Conservation (phyloP, 2,797 vertebrate genomes). For the Notoglanidium macrostoma region DNA sequence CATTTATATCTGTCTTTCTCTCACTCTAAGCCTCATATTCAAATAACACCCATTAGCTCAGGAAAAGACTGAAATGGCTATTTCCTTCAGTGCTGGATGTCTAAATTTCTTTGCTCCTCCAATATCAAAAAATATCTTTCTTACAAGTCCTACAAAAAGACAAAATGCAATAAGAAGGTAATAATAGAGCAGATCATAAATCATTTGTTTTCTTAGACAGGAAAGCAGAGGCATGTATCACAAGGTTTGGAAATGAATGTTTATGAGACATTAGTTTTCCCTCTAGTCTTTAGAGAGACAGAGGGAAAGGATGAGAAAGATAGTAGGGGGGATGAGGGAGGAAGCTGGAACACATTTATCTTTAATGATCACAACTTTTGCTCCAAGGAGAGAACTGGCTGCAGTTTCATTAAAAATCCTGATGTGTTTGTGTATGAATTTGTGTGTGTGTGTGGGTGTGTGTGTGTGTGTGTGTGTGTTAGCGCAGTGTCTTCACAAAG, state of each 20-base stretch:
- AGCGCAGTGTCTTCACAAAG: constrained; percentile 57
- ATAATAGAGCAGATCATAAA: constrained; percentile 32
- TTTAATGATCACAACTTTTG: constrained; percentile 72
- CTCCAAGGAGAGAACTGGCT: constrained; percentile 58
- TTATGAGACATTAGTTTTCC: constrained; percentile 47
- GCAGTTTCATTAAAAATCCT: constrained; percentile 64
- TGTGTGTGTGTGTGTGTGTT: constrained; percentile 6
- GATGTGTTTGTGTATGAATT: constrained; percentile 17
- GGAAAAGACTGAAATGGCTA: constrained; percentile 2
- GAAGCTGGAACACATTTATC: constrained; percentile 69
- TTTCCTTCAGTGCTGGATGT: constrained; percentile 12
- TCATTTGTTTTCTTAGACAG: constrained; percentile 39
- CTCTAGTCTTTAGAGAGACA: constrained; percentile 7
- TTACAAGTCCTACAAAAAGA: constrained; percentile 8
- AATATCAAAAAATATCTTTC: neutral
- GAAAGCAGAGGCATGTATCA: constrained; percentile 43
- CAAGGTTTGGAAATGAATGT: constrained; percentile 49
- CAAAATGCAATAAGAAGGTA: constrained; percentile 3
- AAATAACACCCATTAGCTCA: neutral
- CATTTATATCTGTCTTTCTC: neutral
- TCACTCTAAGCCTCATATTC: neutral
- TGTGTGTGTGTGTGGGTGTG: constrained; percentile 16
- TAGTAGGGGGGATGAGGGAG: constrained; percentile 24
- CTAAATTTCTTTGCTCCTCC: neutral
- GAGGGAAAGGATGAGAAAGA: neutral